Evolutionary conservation across 2,888 invertebrate species (phyloP).

Genomic region (Stratiomys singularior): DNA sequence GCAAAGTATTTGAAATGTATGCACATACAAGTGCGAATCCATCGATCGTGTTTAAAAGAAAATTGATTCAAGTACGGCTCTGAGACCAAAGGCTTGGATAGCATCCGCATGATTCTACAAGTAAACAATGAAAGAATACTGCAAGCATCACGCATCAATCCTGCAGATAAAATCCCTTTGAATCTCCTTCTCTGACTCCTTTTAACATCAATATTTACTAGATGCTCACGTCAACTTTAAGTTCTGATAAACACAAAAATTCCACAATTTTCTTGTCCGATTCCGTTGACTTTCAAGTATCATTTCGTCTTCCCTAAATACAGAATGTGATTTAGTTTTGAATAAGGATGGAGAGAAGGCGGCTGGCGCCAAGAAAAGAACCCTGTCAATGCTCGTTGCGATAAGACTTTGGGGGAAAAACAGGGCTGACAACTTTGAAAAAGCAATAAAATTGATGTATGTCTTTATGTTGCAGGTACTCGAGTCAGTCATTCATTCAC

Average conservation of each 20-base stretch:
- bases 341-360: not conserved
- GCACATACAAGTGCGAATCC: too few relatives aligned
- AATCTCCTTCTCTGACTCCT: too few relatives aligned
- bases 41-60: too few relatives aligned
- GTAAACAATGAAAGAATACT: too few relatives aligned
- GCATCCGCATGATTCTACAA: too few relatives aligned
- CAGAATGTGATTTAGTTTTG: not conserved
- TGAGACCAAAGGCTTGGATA: too few relatives aligned
- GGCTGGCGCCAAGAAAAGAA: constrained; percentile 25
- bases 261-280: not conserved
- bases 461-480: constrained; percentile 43
- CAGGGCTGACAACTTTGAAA: not conserved
- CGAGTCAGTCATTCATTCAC: not conserved
- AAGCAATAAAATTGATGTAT: constrained; percentile 43
- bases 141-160: too few relatives aligned
- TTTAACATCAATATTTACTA: not conserved
- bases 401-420: not conserved
- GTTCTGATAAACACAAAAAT: constrained; percentile 4
- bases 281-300: not conserved
- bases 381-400: not conserved
- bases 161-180: too few relatives aligned
- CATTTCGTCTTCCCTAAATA: constrained; percentile 13
- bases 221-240: constrained; percentile 15
- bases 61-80: too few relatives aligned
- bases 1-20: too few relatives aligned